Base-by-base conservation (phyloP, 2,888 invertebrate genomes). In the Caprella mutica region DNA sequence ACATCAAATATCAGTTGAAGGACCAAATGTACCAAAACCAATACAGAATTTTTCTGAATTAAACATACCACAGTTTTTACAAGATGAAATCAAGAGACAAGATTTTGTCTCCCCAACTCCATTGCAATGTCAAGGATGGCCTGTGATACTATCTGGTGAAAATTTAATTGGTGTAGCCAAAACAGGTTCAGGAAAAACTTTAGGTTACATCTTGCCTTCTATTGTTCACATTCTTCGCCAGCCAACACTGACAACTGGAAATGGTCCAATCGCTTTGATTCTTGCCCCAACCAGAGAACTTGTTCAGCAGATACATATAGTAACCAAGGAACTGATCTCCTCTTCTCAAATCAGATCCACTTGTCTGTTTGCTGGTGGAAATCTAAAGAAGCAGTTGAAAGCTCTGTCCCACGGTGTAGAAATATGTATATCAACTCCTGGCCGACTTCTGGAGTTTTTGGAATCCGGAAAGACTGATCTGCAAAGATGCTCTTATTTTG, bases 91-190 rank as follows among this genome's bases (percentile, higher is more conserved):
- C 66, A 78, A 79, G 67, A 33, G 59, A 40, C 59, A 57, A 40
- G 51, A 56, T 9, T 63, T 59, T 51, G 59, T 59, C 19, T 26
- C 44, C 5, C 96, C 96, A 0, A 96, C 96, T 3, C 83, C 93
- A 14, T 96, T 96, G 71, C 96, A 96, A 74, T 84, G 89, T 3
- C 90, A 92, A 72, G 92, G 93, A 23, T 94, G 93, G 93, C 94
- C 96, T 0, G 88, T 96, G 33, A 66, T 73, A 1, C 66, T 75
- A 46, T 70, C 70, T 58, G 75, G 75, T 6, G 59, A 69, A 38
- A 74, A 75, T 67, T 67, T 75, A 51, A 74, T 75, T 44, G 75
- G 75, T 12, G 75, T 76, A 59, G 75, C 75, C 19, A 57, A 63
- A 53, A 55, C 68, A n/a, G 68, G 67, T 23, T 67, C 67, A 19